Evolutionary conservation across 2,113 vertebrate genomes (phyloP), one percentile per base, ranked within the genome.

Genomic region (Willisornis vidua): DNA sequence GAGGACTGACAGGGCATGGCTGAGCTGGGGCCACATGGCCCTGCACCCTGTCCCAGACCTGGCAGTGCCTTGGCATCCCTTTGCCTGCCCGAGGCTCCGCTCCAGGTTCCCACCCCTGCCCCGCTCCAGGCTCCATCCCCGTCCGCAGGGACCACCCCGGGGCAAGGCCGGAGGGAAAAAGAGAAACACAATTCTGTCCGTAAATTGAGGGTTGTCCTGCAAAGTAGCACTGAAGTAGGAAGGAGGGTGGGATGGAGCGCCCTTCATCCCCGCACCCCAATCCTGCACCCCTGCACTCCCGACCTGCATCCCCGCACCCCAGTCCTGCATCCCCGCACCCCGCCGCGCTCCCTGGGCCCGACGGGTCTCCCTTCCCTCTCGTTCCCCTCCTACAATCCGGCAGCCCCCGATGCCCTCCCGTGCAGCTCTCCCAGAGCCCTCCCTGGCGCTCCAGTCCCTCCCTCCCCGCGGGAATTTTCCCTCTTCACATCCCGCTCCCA

Each of bases 41-140:
- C 33, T 1, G 0, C 39, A n/a, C 4, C 13, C 45, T 2, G 1
- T 19, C 23, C 57, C 66, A 29, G 12, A 11, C 19, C 72, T 22
- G 52, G 54, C 73, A 35, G 0, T 3, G 68, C 59, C 39, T 3
- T 0, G 13, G 77, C 58, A 83, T 28, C 1, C 28, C 39, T n/a
- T 4, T 4, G 37, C 57, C 52, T 0, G 2, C 13, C 55, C 9
- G 1, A 20, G 51, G 35, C 48, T 62, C 68, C 14, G 41, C 41
- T 43, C 41, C 41, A 15, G 41, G 41, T 13, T 43, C 41, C 41
- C 41, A 13, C 6, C 41, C 41, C 41, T 41, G 5, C 20, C 48
- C n/a, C 7, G 1, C 31, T 37, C 57, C 51, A 8, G 51, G 28
- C 55, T 41, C 48, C 7, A 5, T 19, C 45, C 13, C 13, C 26